A percentile compares a stretch with the other conserved stretches of the same genome.
Conservation (phyloP, 2,113 vertebrate species). For the Odobenus rosmarus region DNA sequence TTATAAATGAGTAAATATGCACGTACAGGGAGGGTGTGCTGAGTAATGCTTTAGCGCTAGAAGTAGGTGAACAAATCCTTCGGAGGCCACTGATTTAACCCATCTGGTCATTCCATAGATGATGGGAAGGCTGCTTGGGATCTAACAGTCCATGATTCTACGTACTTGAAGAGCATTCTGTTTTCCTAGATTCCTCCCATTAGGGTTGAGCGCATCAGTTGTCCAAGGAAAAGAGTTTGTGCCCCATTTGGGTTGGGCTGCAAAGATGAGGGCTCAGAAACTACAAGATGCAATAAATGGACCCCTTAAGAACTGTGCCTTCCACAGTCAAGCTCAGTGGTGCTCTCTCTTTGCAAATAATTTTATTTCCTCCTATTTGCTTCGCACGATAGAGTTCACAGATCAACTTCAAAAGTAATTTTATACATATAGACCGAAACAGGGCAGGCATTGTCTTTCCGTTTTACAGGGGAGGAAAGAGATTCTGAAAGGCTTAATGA, state of each 20-base stretch:
- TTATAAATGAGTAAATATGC: neutral
- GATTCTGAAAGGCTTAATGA: neutral
- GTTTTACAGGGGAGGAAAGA: neutral
- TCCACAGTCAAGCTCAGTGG: neutral
- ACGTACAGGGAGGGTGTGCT: neutral
- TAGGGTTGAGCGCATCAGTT: neutral
- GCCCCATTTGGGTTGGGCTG: neutral
- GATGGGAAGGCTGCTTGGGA: neutral
- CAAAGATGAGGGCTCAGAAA: neutral
- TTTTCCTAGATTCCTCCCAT: neutral
- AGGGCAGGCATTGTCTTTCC: neutral
- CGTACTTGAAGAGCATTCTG: neutral
- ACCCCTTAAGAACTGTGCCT: neutral
- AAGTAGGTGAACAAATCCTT: neutral
- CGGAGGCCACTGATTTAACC: neutral
- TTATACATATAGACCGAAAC: neutral
- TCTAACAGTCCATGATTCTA: neutral
- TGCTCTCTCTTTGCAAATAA: neutral
- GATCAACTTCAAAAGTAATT: constrained; percentile 44
- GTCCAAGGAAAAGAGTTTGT: neutral
- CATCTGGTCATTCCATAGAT: neutral
- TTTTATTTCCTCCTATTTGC: neutral
- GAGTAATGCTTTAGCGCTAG: neutral
- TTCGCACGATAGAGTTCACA: neutral
- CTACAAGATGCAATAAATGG: neutral